Evolutionary conservation across 2,113 vertebrate species (phyloP), one percentile per base, ranked within the genome.

Genomic region (Natator depressus): DNA sequence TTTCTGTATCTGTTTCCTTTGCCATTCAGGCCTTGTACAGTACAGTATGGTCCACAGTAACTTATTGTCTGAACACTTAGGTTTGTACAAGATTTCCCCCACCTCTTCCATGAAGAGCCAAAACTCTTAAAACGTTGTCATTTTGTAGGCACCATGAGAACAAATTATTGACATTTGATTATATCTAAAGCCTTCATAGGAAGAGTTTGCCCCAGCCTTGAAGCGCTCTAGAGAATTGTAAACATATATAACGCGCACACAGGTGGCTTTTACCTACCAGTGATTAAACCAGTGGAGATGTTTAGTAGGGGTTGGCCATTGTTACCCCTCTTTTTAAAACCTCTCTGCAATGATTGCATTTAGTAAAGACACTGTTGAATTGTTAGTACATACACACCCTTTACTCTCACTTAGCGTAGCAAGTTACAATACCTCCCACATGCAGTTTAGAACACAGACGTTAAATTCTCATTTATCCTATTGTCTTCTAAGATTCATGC

Each of bases 381-480:
- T 1, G 8, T 78, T 78, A 29, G 4, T 10, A 2, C 27, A 4
- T 0, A 1, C 4, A 2, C 57, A 31, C 27, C 5, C 5, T 62
- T 31, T 62, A 14, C 16, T 6, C 42, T 29, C 46, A 7, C 75
- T 20, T 10, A 47, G 42, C 22, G 10, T 27, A 46, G 38, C 72
- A 88, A 76, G 49, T 27, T 50, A 24, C 80, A 2, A 24, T 81
- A 0, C 20, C 31, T 82, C 25, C 29, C 2, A 31, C 50, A 46
- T 79, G 62, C 38, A 1, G 0, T 49, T 8, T 51, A 69, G 16
- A 83, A 53, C 9, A 55, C 53, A 59, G 25, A 46, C 25, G n/a
- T 90, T 78, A 76, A 84, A 59, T 87, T 87, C 85, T 83, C 85
- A 91, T 91, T 79, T 91, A 75, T 69, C 51, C 53, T 75, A 1